Base-by-base conservation (phyloP, 2,888 invertebrate genomes). In the Argyra leucocephala region DNA sequence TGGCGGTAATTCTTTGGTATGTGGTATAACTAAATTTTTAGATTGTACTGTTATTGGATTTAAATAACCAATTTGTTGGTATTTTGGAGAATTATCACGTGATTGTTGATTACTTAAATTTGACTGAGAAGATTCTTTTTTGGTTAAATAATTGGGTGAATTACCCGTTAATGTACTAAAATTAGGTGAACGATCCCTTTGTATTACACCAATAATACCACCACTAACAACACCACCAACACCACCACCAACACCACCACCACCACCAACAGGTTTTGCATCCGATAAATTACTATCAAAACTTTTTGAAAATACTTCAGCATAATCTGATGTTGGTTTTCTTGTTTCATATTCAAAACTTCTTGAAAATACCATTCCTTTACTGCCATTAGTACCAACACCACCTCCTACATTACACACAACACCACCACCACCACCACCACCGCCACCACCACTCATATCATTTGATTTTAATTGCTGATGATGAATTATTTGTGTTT, bases 401-500 rank as follows among this genome's bases (percentile, higher is more conserved):
- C 31, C 31, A n/a, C n/a, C n/a, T n/a, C n/a, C n/a, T n/a, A n/a
- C n/a, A 31, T 1, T 7, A 31, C 31, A 2, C 1, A 31, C 31
- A 31, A 7, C 31, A 4, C 3, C 31, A 31, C 31, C 7, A 31
- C 7, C 31, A 31, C 31, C 31, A 10, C 10, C 7, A 31, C 9
- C 12, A 31, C 31, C 31, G 72, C 31, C 7, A 31, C 7, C 31
- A 31, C 31, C 31, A 10, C 10, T 7, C 7, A 2, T 31, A 31
- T 12, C 31, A 60, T 60, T 60, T 24, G 60, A 22, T 12, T 12
- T 62, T 12, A 36, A 60, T 5, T 67, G 1, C 81, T 1, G 80
- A 80, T 7, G 80, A 80, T 3, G 83, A 83, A 63, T 83, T 84
- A 68, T 81, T 81, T 22, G 80, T 79, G 67, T 83, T 83, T 69